A percentile compares a stretch with the other conserved stretches of the same genome.
phyloP scores from a whole-genome alignment of 2,888 invertebrate genomes.

The Agrochola lychnidis region DNA sequence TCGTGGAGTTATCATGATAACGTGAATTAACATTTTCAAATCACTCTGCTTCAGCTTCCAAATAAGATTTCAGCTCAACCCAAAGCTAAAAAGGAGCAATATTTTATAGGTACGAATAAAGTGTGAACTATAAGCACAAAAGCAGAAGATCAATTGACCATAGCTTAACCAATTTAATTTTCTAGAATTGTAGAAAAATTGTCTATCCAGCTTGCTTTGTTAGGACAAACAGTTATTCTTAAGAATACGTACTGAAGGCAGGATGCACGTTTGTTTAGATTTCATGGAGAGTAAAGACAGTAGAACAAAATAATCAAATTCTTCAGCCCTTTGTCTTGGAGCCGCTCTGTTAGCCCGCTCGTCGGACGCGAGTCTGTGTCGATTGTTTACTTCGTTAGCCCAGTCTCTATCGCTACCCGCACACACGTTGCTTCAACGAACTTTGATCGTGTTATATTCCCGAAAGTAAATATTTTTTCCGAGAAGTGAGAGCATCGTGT shows the following conservation, averaged over 20 bases:
- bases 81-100: not conserved
- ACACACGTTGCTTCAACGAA: conserved; percentile 78
- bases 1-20: conserved; percentile 11
- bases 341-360: conserved; percentile 76
- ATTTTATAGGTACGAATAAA: not conserved
- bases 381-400: conserved; percentile 90
- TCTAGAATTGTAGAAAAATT: not conserved
- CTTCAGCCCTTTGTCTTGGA: conserved; percentile 85
- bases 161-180: not conserved
- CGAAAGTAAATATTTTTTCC: conserved; percentile 71
- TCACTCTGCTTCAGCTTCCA: not conserved
- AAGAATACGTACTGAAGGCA: conserved; percentile 16
- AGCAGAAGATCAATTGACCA: not conserved
- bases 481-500: conserved; percentile 38
- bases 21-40: not conserved
- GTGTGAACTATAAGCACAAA: not conserved
- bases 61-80: not conserved
- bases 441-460: conserved; percentile 78
- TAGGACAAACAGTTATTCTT: conserved; percentile 6
- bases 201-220: conserved; percentile 1
- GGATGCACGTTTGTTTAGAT: conserved; percentile 73
- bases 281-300: conserved; percentile 74
- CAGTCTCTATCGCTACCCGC: conserved; percentile 79
- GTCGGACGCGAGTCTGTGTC: conserved; percentile 83
- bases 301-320: conserved; percentile 84